phyloP scores from a whole-genome alignment of 2,888 invertebrate genomes.

The Leucoma salicis region DNA sequence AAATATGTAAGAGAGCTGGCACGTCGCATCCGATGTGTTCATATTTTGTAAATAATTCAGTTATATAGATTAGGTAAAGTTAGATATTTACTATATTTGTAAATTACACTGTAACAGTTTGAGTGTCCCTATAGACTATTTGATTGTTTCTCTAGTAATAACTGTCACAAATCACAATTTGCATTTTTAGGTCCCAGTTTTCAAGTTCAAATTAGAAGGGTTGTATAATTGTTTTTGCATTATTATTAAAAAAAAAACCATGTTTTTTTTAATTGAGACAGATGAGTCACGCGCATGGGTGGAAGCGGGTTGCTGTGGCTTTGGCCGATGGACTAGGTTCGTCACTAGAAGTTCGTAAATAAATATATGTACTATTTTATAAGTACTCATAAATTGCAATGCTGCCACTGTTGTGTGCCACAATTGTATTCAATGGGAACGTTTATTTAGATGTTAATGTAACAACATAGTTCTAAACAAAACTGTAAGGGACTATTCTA shows the following conservation, averaged over 20 bases:
- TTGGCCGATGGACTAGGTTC: slow-evolving; percentile 44
- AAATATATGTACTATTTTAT: slow-evolving; percentile 15
- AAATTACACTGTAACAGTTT: slow-evolving; percentile 74
- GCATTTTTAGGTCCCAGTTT: slow-evolving; percentile 63
- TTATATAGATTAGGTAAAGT: slow-evolving; percentile 69
- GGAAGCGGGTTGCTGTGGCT: slow-evolving; percentile 47
- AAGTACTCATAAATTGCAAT: slow-evolving; percentile 9
- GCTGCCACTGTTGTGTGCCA: slow-evolving; percentile 13
- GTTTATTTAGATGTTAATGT: slow-evolving; percentile 29
- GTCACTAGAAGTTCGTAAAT: slow-evolving; percentile 9
- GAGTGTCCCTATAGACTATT: slow-evolving; percentile 73
- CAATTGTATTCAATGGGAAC: slow-evolving; percentile 25
- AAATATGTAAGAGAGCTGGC: slow-evolving; percentile 66
- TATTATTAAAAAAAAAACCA: slow-evolving; percentile 45
- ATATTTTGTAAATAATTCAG: slow-evolving; percentile 77
- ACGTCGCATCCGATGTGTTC: slow-evolving; percentile 63
- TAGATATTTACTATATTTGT: slow-evolving; percentile 77
- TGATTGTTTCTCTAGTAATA: slow-evolving; percentile 66
- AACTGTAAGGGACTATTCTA: slow-evolving; percentile 50
- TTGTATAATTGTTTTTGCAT: slow-evolving; percentile 67
- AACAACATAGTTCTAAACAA: slow-evolving; percentile 33
- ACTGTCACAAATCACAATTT: slow-evolving; percentile 79
- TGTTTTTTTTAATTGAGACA: slow-evolving; percentile 52
- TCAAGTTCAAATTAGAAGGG: slow-evolving; percentile 64
- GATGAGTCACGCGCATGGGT: slow-evolving; percentile 63